Conservation (phyloP, 2,113 vertebrate genomes). For the Ammodytes dubius region DNA sequence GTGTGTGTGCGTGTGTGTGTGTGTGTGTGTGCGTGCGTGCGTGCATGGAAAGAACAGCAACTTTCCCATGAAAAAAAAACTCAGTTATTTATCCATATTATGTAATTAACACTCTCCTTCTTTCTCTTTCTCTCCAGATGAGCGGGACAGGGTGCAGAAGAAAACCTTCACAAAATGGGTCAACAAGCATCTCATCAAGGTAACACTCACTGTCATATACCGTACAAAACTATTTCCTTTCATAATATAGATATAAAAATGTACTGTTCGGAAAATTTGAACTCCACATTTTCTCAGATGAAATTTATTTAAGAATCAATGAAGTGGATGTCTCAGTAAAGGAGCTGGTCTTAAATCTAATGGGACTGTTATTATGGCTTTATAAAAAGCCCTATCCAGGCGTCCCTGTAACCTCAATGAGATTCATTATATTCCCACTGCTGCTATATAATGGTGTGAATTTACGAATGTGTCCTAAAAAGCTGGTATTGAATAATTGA, state of each 20-base stretch:
- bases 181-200: constrained; percentile 99
- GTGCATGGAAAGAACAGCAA: neutral
- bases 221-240: no score
- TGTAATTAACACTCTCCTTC: constrained; percentile 46
- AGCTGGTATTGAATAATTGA: constrained; percentile 8
- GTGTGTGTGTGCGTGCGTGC: neutral
- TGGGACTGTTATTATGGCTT: neutral
- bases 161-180: constrained; percentile 99
- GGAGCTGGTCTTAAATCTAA: neutral
- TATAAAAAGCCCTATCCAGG: neutral
- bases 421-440: neutral
- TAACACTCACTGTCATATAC: constrained; percentile 61
- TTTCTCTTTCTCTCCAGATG: constrained; percentile 85
- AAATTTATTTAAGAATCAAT: constrained; percentile 8
- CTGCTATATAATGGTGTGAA: neutral
- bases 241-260: no score
- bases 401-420: neutral
- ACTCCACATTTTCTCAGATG: neutral
- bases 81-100: neutral
- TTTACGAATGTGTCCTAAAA: neutral
- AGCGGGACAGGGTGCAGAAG: constrained; percentile 98
- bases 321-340: neutral
- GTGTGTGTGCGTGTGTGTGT: neutral
- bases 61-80: no score
- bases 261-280: neutral